A percentile compares a stretch with the other conserved stretches of the same genome.
phyloP scores from a whole-genome alignment of 2,797 vertebrate species.

The Trachurus trachurus region DNA sequence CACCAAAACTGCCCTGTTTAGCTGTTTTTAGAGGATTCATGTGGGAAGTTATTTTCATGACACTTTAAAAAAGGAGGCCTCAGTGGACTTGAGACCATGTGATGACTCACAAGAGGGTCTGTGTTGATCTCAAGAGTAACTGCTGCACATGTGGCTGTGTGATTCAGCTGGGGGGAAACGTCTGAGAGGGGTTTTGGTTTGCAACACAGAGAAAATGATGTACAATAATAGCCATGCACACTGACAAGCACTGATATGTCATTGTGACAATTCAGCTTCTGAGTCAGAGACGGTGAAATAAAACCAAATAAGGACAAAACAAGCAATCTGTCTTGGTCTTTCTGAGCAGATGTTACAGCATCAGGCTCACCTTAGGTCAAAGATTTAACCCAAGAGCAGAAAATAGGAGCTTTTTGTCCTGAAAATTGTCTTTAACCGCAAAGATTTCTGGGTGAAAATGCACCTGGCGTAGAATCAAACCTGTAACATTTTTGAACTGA shows the following conservation, averaged over 20 bases:
- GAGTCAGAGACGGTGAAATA: conserved; percentile 13
- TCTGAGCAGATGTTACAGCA: not conserved
- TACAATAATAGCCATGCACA: conserved; percentile 1
- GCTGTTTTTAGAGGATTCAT: conserved; percentile 43
- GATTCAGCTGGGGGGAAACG: conserved; percentile 55
- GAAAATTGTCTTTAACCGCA: too few relatives aligned
- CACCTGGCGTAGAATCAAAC: not conserved
- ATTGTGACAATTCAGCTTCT: conserved; percentile 16
- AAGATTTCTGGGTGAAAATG: not conserved
- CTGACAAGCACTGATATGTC: conserved; percentile 22
- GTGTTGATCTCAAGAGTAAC: conserved; percentile 37
- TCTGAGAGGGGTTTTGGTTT: conserved; percentile 41
- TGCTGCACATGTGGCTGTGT: conserved; percentile 60
- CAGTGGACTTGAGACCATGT: conserved; percentile 27
- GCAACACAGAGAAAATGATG: conserved; percentile 23
- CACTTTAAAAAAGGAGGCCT: conserved; percentile 19
- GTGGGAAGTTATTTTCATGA: conserved; percentile 45
- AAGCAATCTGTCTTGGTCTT: not conserved
- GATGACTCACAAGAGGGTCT: conserved; percentile 60
- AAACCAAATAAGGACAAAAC: conserved; percentile 29
- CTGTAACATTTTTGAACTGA: too few relatives aligned
- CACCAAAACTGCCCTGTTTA: conserved; percentile 51
- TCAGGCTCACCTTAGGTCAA: not conserved
- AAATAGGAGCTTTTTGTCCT: too few relatives aligned
- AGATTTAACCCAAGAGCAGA: too few relatives aligned